Base-by-base conservation (phyloP, 2,113 vertebrate species). In the Sebastes schlegelii region DNA sequence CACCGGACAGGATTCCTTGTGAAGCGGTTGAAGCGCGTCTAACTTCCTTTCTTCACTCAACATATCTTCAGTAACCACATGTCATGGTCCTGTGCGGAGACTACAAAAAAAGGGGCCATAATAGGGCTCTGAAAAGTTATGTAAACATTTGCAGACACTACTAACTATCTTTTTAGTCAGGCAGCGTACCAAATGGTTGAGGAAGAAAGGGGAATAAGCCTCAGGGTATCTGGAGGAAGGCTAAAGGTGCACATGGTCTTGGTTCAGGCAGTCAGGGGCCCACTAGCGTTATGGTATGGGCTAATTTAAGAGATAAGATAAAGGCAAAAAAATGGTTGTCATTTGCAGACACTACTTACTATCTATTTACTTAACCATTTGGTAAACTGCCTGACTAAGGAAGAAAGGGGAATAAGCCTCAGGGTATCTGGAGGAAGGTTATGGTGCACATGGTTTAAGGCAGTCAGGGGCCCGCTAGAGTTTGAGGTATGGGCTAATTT, bases 371-470 rank as follows among this genome's bases (percentile, higher is more conserved):
- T 5, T 21, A n/a, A n/a, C n/a, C n/a, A n/a, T n/a, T n/a, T n/a
- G n/a, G n/a, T n/a, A n/a, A n/a, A n/a, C n/a, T n/a, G n/a, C n/a
- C n/a, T n/a, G n/a, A n/a, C n/a, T n/a, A n/a, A n/a, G n/a, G n/a
- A n/a, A n/a, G n/a, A n/a, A 5, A 52, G 1, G 9, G 2, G 19
- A 9, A 11, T 4, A 21, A 6, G 12, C 17, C 4, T 4, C 10
- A 14, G 6, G 42, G 12, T 5, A 0, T 5, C 4, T 48, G 57
- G 1, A 6, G 60, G 61, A 34, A 54, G 34, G 6, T 2, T 17
- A 19, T 0, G 16, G 21, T 49, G 60, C 76, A 66, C 71, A 65
- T 72, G 80, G 55, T 48, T 57, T 0, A 26, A 61, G 21, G 73
- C 45, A 43, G 63, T 49, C 42, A 4, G 4, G 3, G 63, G 21